Base-by-base conservation (phyloP, 2,888 invertebrate species). In the Troglohyphantes excavatus region DNA sequence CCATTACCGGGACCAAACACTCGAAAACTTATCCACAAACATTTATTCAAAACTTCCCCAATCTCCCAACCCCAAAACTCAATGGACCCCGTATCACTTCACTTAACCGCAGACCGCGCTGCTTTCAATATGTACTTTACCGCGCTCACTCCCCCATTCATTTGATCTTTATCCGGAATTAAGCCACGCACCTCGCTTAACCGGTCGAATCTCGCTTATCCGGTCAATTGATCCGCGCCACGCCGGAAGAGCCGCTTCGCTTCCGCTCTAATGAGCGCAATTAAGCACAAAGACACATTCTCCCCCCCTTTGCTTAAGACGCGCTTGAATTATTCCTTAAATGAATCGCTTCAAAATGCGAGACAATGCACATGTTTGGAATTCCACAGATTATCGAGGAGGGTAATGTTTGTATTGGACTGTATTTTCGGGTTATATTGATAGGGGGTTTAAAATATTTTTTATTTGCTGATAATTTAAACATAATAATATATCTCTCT, bases 231-330 rank as follows among this genome's bases (percentile, higher is more conserved):
- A 68, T 43, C 21, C 26, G 11, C 3, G 68, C 59, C 68, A 81
- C 29, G 23, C 46, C 68, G 19, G 68, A 68, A 33, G 33, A 33
- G 33, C 43, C 67, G 59, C 75, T 72, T 72, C 46, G 39, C 46
- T 72, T 72, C 29, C 59, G 59, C 59, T 23, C 63, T 39, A n/a
- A 63, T 78, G 43, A 63, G 65, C 65, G 78, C 65, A 65, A 27
- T 72, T 72, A 72, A 26, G n/a, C 53, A 53, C 53, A 53, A 53
- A 17, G 53, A n/a, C n/a, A 17, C n/a, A 13, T 53, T n/a, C 53
- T 53, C 53, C 53, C n/a, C 13, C n/a, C n/a, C 17, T 17, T 39
- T 5, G 17, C 13, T 53, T 53, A 53, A 13, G 53, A 13, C n/a
- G 5, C 53, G 53, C 53, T 53, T 11, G 53, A 1, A 5, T 53